Conservation (phyloP, 2,888 invertebrate species). For the Deilephila elpenor region DNA sequence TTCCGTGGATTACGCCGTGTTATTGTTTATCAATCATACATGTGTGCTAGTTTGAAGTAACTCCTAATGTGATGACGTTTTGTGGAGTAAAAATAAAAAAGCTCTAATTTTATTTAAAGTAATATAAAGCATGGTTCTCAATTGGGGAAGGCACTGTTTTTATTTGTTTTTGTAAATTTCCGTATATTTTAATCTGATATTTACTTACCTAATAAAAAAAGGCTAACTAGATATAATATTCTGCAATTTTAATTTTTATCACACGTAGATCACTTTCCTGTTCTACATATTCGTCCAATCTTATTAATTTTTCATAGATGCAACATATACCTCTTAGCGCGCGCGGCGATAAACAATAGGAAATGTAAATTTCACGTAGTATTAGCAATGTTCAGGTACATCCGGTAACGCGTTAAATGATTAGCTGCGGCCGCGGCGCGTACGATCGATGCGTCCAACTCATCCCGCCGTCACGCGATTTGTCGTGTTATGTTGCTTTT, state of each 20-base stretch:
- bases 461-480: constrained; percentile 71
- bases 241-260: no score
- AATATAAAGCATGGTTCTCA: neutral
- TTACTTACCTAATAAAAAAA: no score
- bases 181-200: no score
- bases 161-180: neutral
- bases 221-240: no score
- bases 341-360: constrained; percentile 10
- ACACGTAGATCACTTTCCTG: no score
- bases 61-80: neutral
- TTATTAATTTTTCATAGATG: neutral
- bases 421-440: constrained; percentile 30
- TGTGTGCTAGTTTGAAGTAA: constrained; percentile 7
- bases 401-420: constrained; percentile 40
- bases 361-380: constrained; percentile 37
- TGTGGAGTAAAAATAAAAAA: neutral
- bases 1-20: constrained; percentile 36
- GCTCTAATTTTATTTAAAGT: neutral
- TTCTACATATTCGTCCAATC: no score
- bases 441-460: constrained; percentile 47
- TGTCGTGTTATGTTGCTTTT: constrained; percentile 70
- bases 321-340: neutral
- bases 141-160: neutral
- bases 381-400: constrained; percentile 42
- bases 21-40: constrained; percentile 36